A percentile compares a stretch with the other conserved stretches of the same genome.
Evolutionary conservation across 2,797 vertebrate genomes (phyloP).

Genomic region (Pogonophryne albipinna): DNA sequence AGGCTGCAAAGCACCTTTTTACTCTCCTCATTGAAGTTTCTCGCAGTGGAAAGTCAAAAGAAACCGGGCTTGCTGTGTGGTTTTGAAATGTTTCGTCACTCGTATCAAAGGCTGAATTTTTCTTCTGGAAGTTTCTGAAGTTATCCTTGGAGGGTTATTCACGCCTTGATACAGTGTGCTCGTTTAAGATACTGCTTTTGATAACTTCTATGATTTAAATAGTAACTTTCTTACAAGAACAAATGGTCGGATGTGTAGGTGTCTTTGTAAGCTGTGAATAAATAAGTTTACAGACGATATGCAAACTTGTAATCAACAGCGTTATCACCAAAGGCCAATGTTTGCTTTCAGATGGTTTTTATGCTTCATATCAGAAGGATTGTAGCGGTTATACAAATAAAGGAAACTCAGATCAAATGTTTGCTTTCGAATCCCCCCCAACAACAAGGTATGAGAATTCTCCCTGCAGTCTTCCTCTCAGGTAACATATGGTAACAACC

Average conservation of each 20-base stretch:
- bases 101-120: constrained; percentile 3
- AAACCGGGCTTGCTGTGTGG: constrained; percentile 13
- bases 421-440: not conserved
- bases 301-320: not conserved
- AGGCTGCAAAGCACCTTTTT: not conserved
- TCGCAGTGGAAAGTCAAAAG: not conserved
- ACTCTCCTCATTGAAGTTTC: constrained; percentile 28
- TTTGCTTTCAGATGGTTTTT: not conserved
- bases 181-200: too few relatives aligned
- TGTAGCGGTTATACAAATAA: not conserved
- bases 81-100: constrained; percentile 43
- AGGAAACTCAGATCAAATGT: not conserved
- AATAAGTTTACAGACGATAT: too few relatives aligned
- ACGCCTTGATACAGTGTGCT: not conserved
- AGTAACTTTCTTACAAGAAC: too few relatives aligned
- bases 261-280: too few relatives aligned
- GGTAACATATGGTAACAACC: not conserved
- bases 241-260: too few relatives aligned
- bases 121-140: not conserved
- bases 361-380: not conserved
- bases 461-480: not conserved
- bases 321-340: not conserved
- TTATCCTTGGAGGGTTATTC: not conserved
- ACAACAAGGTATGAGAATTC: not conserved
- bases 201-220: too few relatives aligned